Evolutionary conservation across 2,797 vertebrate genomes (phyloP).

Genomic region (Esox masquinongy): DNA sequence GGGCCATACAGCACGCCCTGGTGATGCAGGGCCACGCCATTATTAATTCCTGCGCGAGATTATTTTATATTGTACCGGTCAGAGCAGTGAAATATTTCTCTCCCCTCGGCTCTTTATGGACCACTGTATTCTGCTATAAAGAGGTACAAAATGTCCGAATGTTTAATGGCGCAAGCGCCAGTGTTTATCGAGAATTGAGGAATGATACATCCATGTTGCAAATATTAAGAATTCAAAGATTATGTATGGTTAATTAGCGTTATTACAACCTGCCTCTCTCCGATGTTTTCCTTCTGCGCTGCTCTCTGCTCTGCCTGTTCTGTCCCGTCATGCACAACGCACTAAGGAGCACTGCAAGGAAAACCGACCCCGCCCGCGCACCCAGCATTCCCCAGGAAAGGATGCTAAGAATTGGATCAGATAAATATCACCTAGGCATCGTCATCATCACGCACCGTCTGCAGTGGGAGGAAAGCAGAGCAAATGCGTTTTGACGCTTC

Average conservation of each 20-base stretch:
- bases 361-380: constrained; percentile 70
- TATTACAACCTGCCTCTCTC: background rate
- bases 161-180: constrained; percentile 18
- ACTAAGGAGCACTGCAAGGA: constrained; percentile 58
- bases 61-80: background rate
- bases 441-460: constrained; percentile 54
- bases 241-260: no score
- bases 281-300: constrained; percentile 7
- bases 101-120: constrained; percentile 10
- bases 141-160: constrained; percentile 62
- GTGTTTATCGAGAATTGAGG: constrained; percentile 28
- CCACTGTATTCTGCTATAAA: constrained; percentile 17
- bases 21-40: constrained; percentile 99
- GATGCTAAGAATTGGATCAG: constrained; percentile 55
- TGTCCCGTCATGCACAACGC: constrained; percentile 44
- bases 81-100: background rate
- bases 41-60: constrained; percentile 26
- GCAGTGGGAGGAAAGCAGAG: constrained; percentile 14
- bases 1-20: constrained; percentile 96
- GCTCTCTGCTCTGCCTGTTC: constrained; percentile 34
- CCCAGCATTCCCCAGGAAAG: constrained; percentile 66
- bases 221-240: constrained; percentile 4
- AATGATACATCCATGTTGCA: constrained; percentile 46
- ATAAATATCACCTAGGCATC: constrained; percentile 64
- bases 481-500: constrained; percentile 2